Percentiles rank a stretch among this genome's conserved stretches.
Evolutionary conservation across 2,888 invertebrate species (phyloP).

Genomic region (Crossocerus cetratus): DNA sequence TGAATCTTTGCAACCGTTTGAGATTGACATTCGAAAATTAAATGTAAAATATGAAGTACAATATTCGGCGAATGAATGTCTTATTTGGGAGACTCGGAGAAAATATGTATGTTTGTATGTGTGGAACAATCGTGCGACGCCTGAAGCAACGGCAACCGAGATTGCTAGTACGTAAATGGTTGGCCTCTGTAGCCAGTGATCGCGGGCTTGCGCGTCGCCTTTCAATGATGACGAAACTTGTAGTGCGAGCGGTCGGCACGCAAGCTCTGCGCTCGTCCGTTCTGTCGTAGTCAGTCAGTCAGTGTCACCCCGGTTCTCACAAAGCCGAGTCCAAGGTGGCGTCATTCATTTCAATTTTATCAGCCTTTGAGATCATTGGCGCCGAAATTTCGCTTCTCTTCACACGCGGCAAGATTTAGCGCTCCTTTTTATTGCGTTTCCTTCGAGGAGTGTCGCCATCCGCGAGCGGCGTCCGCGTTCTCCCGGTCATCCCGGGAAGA

Average conservation of each 20-base stretch:
- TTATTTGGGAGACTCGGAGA: not conserved
- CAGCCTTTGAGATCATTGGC: conserved; percentile 9
- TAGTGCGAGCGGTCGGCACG: conserved; percentile 6
- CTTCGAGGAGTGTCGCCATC: conserved; percentile 21
- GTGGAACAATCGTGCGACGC: not conserved
- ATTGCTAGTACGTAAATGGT: conserved; percentile 20
- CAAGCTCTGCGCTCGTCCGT: not conserved
- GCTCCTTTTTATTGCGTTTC: conserved; percentile 22
- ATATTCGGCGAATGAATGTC: not conserved
- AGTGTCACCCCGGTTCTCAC: conserved; percentile 17
- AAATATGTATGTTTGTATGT: not conserved
- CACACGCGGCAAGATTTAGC: conserved; percentile 28
- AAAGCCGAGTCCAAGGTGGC: conserved; percentile 9
- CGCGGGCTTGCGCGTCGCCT: not conserved
- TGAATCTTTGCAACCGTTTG: too few relatives aligned
- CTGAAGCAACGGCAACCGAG: conserved; percentile 33
- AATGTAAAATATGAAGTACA: too few relatives aligned
- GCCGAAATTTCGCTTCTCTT: conserved; percentile 42
- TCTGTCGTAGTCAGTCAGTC: not conserved
- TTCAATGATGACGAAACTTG: conserved; percentile 32
- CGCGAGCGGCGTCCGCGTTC: conserved; percentile 20
- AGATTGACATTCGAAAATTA: too few relatives aligned
- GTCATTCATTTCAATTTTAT: conserved; percentile 28
- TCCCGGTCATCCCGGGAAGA: conserved; percentile 12
- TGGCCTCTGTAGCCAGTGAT: not conserved